A percentile compares a stretch with the other conserved stretches of the same genome.
phyloP scores from a whole-genome alignment of 2,888 invertebrate genomes.

The Suillia variegata region DNA sequence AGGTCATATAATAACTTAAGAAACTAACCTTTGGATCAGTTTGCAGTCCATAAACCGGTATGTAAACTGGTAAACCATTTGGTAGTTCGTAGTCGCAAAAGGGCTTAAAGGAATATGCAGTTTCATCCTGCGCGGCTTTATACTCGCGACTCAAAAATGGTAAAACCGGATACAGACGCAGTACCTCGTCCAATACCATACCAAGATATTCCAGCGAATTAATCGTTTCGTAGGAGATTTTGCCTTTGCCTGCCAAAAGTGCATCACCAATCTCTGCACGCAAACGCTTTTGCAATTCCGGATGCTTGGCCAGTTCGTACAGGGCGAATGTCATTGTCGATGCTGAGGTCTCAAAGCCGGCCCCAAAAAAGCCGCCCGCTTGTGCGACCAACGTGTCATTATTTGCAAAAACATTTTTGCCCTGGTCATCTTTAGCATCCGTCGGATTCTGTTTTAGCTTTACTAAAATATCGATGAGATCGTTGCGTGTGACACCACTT shows the following conservation, averaged over 20 bases:
- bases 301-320: conserved; percentile 56
- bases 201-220: conserved; percentile 60
- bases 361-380: conserved; percentile 53
- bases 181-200: conserved; percentile 51
- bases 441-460: conserved; percentile 40
- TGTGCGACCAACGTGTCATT: conserved; percentile 50
- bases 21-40: conserved; percentile 41
- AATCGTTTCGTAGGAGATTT: conserved; percentile 56
- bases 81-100: conserved; percentile 39
- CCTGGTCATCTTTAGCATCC: neutral
- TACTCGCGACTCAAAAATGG: conserved; percentile 46
- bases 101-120: conserved; percentile 41
- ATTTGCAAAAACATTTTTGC: conserved; percentile 15
- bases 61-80: conserved; percentile 41
- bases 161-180: conserved; percentile 50
- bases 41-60: conserved; percentile 43
- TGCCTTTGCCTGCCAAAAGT: conserved; percentile 35
- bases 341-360: conserved; percentile 54
- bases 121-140: conserved; percentile 32
- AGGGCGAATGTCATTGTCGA: conserved; percentile 59
- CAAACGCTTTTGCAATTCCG: conserved; percentile 56
- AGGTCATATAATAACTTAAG: neutral
- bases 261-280: conserved; percentile 56
- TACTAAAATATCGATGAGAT: conserved; percentile 62
- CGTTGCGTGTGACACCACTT: conserved; percentile 49